phyloP scores from a whole-genome alignment of 2,113 vertebrate species.

The Clarias batrachus region DNA sequence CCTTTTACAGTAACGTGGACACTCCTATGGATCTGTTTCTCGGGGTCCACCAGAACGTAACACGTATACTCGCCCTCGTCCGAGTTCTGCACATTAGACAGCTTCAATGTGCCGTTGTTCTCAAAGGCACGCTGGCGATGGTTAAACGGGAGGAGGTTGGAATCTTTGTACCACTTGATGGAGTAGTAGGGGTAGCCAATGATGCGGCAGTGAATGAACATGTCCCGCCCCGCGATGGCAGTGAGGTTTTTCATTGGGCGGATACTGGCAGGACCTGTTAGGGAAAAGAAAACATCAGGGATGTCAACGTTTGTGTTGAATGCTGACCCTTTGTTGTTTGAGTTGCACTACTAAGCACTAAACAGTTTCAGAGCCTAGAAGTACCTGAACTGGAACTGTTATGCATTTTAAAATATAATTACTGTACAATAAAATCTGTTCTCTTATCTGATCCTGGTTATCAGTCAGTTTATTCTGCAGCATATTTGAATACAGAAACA shows the following conservation, averaged over 20 bases:
- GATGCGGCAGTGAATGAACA: conserved; percentile 95
- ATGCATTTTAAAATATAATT: not conserved
- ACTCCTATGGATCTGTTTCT: conserved; percentile 93
- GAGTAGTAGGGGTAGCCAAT: conserved; percentile 98
- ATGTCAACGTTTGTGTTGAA: conserved; percentile 56
- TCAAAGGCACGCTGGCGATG: conserved; percentile 97
- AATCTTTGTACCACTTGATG: conserved; percentile 99
- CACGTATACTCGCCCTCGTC: conserved; percentile 96
- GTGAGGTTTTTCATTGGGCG: conserved; percentile 98
- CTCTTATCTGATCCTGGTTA: conserved; percentile 9
- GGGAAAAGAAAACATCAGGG: conserved; percentile 68
- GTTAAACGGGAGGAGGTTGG: conserved; percentile 93
- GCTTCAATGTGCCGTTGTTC: conserved; percentile 93
- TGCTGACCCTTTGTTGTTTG: not conserved
- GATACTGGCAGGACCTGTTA: conserved; percentile 92
- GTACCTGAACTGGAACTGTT: not conserved
- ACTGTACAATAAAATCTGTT: not conserved
- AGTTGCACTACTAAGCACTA: not conserved
- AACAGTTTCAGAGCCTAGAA: not conserved
- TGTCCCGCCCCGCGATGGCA: conserved; percentile 92
- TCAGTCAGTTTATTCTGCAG: not conserved
- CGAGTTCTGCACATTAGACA: conserved; percentile 93
- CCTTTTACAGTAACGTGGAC: conserved; percentile 94
- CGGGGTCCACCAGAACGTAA: conserved; percentile 92
- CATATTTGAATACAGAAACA: not conserved